Conservation (phyloP, 1,140 invertebrate species). For the Leguminivora glycinivorella region DNA sequence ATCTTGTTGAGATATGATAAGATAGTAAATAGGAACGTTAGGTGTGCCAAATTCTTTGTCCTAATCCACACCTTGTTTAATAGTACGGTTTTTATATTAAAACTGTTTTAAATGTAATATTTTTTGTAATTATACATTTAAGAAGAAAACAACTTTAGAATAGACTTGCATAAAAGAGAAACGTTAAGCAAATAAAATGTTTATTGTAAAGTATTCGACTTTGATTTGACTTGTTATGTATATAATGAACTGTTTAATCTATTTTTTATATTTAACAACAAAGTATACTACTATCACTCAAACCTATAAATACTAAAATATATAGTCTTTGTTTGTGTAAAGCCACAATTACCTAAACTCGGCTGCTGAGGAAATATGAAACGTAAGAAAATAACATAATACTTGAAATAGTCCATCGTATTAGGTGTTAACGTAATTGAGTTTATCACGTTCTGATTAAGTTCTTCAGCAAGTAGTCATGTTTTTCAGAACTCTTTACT, state of each 20-base stretch:
- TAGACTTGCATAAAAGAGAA: background rate
- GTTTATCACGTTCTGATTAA: conserved; percentile 19
- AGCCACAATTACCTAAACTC: background rate
- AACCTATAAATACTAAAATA: background rate
- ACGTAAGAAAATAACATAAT: background rate
- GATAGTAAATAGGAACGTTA: conserved; percentile 74
- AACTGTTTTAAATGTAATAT: too few relatives aligned
- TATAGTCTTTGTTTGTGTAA: background rate
- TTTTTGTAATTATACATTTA: too few relatives aligned
- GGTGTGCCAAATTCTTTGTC: conserved; percentile 78
- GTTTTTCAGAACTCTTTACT: conserved; percentile 7
- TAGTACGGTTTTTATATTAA: conserved; percentile 30
- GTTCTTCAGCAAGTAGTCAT: conserved; percentile 9
- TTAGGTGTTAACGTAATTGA: background rate
- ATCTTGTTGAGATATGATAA: conserved; percentile 71
- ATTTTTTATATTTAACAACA: background rate
- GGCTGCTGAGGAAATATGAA: background rate
- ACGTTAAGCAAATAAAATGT: background rate
- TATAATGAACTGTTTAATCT: background rate
- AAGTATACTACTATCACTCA: too few relatives aligned
- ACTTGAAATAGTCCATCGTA: background rate
- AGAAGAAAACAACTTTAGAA: too few relatives aligned
- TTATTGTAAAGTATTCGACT: background rate
- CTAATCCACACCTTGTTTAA: conserved; percentile 57
- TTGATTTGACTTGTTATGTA: background rate